phyloP scores from a whole-genome alignment of 2,113 vertebrate genomes.

The Brachyistius frenatus region DNA sequence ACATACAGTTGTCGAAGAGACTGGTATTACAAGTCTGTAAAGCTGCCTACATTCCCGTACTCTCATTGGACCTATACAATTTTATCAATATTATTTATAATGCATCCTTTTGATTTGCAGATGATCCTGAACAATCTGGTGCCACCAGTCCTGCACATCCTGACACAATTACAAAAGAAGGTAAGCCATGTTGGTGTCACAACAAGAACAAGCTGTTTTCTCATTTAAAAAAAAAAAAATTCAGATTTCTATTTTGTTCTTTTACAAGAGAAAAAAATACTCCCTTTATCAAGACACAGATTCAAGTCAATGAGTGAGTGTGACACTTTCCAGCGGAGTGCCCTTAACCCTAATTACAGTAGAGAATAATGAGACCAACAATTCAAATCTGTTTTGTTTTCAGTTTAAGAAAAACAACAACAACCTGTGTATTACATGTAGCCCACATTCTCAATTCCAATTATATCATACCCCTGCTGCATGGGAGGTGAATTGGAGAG shows the following conservation, averaged over 20 bases:
- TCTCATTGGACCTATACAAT: background rate
- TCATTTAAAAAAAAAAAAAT: background rate
- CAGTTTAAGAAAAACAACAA: too few species aligned
- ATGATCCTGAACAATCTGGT: conserved; percentile 6
- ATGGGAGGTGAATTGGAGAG: too few species aligned
- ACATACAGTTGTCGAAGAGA: conserved; percentile 61
- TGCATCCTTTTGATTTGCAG: conserved; percentile 27
- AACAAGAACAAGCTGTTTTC: background rate
- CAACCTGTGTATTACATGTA: too few species aligned
- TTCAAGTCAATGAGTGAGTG: background rate
- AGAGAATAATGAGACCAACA: too few species aligned
- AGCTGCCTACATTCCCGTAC: background rate
- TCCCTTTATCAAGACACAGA: background rate
- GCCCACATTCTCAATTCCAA: too few species aligned
- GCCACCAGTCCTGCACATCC: background rate
- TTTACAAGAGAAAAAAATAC: too few species aligned
- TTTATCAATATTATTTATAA: background rate
- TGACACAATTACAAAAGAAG: conserved; percentile 31
- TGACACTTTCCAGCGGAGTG: too few species aligned
- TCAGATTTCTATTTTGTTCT: too few species aligned
- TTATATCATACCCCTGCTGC: too few species aligned
- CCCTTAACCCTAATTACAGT: too few species aligned
- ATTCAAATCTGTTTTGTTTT: too few species aligned
- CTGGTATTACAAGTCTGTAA: conserved; percentile 40
- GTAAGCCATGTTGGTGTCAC: conserved; percentile 31